These are phyloP conservation scores for Sphaerophoria taeniata DNA, from an alignment of 2,888 invertebrate species.

Conservation along the genomic window DNA sequence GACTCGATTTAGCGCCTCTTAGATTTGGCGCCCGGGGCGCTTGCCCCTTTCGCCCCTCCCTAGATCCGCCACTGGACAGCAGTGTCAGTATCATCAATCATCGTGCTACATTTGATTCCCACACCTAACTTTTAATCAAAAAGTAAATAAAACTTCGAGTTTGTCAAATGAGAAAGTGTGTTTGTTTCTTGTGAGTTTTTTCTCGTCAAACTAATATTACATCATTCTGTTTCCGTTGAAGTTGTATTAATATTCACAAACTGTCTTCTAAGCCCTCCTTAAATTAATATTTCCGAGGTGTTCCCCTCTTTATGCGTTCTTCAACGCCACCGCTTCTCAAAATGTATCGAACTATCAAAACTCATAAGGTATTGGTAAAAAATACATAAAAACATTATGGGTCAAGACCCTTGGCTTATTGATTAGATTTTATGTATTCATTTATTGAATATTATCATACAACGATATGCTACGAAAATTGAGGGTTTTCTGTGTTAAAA, in stretches of 20 bases:
- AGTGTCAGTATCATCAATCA: too few relatives aligned
- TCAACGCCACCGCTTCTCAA: neutral
- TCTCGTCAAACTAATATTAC: conserved; percentile 1
- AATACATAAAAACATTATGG: neutral
- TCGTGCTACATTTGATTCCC: too few relatives aligned
- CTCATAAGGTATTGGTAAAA: neutral
- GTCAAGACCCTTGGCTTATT: neutral
- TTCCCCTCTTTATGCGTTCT: neutral
- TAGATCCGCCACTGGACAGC: too few relatives aligned
- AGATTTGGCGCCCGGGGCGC: too few relatives aligned
- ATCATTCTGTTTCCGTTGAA: conserved; percentile 46
- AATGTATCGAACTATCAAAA: conserved; percentile 1
- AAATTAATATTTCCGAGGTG: neutral
- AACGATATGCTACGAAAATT: too few relatives aligned
- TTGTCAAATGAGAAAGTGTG: neutral
- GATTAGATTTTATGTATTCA: neutral
- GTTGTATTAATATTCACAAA: conserved; percentile 46
- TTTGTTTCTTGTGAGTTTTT: neutral
- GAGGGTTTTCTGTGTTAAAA: too few relatives aligned
- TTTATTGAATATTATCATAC: too few relatives aligned
- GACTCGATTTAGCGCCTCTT: too few relatives aligned
- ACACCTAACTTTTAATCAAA: too few relatives aligned
- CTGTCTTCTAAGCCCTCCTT: neutral
- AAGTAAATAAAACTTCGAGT: too few relatives aligned
- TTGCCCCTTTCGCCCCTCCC: too few relatives aligned